Percentiles rank a stretch among this genome's conserved stretches.
These are phyloP conservation scores for Lasius fuliginosus DNA, from an alignment of 2,888 invertebrate species.

Conservation along the genomic window DNA sequence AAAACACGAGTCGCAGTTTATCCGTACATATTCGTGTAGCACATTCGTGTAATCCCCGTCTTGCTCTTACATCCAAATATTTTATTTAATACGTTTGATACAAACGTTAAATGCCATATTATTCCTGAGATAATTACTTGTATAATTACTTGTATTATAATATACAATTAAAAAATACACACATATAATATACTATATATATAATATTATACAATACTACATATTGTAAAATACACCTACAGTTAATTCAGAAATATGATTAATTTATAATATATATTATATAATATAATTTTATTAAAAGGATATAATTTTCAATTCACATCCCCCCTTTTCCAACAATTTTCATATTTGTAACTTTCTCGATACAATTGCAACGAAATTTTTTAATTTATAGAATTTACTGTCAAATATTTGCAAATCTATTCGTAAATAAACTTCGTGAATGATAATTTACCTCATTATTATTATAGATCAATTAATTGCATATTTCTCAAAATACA, in stretches of 20 bases:
- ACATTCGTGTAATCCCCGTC: too few relatives aligned
- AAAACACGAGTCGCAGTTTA: not conserved
- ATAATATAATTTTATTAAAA: not conserved
- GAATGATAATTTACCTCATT: not conserved
- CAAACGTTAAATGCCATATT: too few relatives aligned
- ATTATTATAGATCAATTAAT: conserved; percentile 1
- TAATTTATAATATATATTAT: not conserved
- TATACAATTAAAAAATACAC: too few relatives aligned
- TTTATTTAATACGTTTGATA: too few relatives aligned
- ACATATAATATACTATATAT: too few relatives aligned
- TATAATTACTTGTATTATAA: too few relatives aligned
- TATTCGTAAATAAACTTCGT: not conserved
- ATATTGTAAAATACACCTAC: too few relatives aligned
- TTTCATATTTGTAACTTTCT: not conserved
- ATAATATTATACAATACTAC: too few relatives aligned
- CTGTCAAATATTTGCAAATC: not conserved
- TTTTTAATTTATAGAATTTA: not conserved
- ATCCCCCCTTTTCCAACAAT: not conserved
- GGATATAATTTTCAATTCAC: not conserved
- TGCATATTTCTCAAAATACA: not conserved
- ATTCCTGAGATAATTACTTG: too few relatives aligned
- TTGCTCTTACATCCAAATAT: too few relatives aligned
- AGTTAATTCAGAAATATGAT: too few relatives aligned
- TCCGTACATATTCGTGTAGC: not conserved
- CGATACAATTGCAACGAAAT: not conserved